Evolutionary conservation across 2,113 vertebrate species (phyloP).

Genomic region (Cavia aperea): DNA sequence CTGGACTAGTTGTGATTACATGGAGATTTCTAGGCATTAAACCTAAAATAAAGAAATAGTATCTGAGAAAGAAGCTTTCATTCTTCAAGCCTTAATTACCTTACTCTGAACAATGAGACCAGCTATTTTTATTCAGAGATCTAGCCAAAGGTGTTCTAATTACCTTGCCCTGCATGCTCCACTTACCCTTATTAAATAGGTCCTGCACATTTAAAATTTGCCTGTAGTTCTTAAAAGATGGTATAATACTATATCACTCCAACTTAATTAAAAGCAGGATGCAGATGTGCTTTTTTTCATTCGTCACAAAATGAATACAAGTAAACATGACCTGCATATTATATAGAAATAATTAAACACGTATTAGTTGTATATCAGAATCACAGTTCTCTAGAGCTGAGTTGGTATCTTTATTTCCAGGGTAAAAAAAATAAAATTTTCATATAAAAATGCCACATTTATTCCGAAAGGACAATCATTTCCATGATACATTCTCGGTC

Average conservation of each 20-base stretch:
- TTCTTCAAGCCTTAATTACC: constrained; percentile 77
- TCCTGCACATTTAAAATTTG: constrained; percentile 60
- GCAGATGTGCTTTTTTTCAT: constrained; percentile 43
- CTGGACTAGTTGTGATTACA: constrained; percentile 44
- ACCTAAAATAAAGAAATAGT: constrained; percentile 63
- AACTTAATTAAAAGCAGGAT: constrained; percentile 52
- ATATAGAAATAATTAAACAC: constrained; percentile 41
- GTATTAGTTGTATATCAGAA: background rate
- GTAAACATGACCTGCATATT: background rate
- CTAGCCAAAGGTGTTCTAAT: constrained; percentile 70
- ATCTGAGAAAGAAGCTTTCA: constrained; percentile 67
- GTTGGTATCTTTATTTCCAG: constrained; percentile 25
- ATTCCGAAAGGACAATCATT: constrained; percentile 39
- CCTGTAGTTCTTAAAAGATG: constrained; percentile 40
- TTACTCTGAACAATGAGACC: constrained; percentile 71
- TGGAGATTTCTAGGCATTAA: constrained; percentile 50
- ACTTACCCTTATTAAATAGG: constrained; percentile 61
- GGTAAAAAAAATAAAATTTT: constrained; percentile 36
- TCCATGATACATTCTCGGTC: constrained; percentile 12
- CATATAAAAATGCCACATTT: constrained; percentile 29
- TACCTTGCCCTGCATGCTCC: constrained; percentile 72
- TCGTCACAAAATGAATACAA: constrained; percentile 46
- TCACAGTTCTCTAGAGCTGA: background rate
- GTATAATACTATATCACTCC: constrained; percentile 31
- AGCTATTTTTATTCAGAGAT: constrained; percentile 76